phyloP scores from a whole-genome alignment of 2,888 invertebrate species.

The Papilio protenor region DNA sequence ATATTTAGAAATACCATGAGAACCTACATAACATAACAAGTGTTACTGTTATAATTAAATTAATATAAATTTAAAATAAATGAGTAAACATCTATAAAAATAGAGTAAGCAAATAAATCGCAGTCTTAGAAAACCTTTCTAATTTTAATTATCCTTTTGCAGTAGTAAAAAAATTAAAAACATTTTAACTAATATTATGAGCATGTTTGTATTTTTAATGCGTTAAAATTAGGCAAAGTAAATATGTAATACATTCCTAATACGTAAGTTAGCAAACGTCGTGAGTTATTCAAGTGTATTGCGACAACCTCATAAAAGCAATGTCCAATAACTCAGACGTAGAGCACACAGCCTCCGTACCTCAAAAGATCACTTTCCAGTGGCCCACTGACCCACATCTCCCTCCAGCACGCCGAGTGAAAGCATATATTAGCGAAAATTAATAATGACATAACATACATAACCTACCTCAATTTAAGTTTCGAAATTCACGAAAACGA shows the following conservation, averaged over 20 bases:
- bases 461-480: slow-evolving; percentile 57
- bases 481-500: slow-evolving; percentile 45
- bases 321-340: slow-evolving; percentile 28
- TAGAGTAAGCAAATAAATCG: neutral
- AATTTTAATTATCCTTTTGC: neutral
- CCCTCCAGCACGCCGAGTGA: slow-evolving; percentile 57
- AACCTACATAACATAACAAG: too few species aligned
- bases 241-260: slow-evolving; percentile 6
- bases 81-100: neutral
- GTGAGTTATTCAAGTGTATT: slow-evolving; percentile 17
- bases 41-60: neutral
- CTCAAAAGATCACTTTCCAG: slow-evolving; percentile 61
- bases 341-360: slow-evolving; percentile 56
- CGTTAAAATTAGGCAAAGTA: neutral
- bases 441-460: slow-evolving; percentile 65
- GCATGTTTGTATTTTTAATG: too few species aligned
- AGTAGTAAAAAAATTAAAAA: neutral
- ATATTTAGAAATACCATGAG: slow-evolving; percentile 19
- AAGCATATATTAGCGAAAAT: slow-evolving; percentile 62
- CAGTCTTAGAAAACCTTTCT: neutral
- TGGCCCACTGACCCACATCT: slow-evolving; percentile 66
- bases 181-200: too few species aligned
- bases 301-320: slow-evolving; percentile 31
- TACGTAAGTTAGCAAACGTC: slow-evolving; percentile 5
- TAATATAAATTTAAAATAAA: neutral